Evolutionary conservation across 2,113 vertebrate genomes (phyloP).

Genomic region (Mus spicilegus): DNA sequence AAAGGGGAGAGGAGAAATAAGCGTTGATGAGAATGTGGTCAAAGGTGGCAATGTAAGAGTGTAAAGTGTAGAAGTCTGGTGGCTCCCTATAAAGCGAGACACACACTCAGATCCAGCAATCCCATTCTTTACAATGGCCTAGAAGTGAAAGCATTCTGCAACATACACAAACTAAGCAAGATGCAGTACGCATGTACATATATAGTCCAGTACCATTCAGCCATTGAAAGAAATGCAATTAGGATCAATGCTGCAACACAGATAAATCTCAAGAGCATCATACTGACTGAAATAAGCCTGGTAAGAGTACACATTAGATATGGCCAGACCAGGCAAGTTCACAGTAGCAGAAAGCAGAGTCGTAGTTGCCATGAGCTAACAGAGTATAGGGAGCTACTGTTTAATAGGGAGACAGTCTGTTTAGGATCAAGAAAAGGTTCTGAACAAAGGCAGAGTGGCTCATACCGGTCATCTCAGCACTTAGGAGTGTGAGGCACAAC

Average conservation of each 20-base stretch:
- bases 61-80: neutral
- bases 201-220: neutral
- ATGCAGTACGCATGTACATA: neutral
- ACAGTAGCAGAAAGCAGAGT: neutral
- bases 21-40: neutral
- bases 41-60: constrained; percentile 15
- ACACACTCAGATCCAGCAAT: neutral
- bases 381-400: neutral
- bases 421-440: neutral
- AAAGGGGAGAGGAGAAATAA: neutral
- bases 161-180: neutral
- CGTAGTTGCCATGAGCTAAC: neutral
- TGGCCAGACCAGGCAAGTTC: constrained; percentile 1
- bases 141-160: neutral
- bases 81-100: neutral
- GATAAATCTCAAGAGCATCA: neutral
- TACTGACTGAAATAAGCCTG: neutral
- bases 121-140: neutral
- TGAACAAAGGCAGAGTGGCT: neutral
- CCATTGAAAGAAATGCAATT: constrained; percentile 17
- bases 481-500: neutral
- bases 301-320: neutral
- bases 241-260: neutral
- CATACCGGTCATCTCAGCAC: neutral
- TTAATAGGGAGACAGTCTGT: neutral